These are phyloP conservation scores for Sclerodermus sp. DNA, from an alignment of 2,888 invertebrate species.

Conservation along the genomic window DNA sequence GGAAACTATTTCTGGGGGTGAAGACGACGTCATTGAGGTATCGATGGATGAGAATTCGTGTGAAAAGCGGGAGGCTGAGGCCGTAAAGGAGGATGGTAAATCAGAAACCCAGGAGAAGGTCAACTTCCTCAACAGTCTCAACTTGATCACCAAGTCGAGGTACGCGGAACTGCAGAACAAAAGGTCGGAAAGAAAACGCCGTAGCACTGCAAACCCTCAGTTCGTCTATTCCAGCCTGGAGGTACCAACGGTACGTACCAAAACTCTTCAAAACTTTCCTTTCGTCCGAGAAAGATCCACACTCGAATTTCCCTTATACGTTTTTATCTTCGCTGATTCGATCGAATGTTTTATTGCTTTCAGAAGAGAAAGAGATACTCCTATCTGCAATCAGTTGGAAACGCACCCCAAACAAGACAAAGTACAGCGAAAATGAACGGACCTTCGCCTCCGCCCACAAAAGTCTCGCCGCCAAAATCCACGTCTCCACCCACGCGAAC, in stretches of 20 bases:
- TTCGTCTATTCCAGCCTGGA: slow-evolving; percentile 60
- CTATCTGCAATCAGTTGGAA: slow-evolving; percentile 58
- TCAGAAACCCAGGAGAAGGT: slow-evolving; percentile 42
- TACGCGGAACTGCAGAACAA: slow-evolving; percentile 61
- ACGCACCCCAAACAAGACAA: slow-evolving; percentile 61
- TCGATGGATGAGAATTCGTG: slow-evolving; percentile 36
- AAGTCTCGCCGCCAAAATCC: slow-evolving; percentile 32
- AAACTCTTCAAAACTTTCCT: too few species aligned
- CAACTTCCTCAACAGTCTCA: slow-evolving; percentile 57
- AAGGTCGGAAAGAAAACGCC: slow-evolving; percentile 60
- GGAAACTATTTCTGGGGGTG: slow-evolving; percentile 43
- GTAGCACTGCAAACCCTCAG: slow-evolving; percentile 63
- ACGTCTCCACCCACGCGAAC: slow-evolving; percentile 34
- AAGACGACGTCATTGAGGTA: slow-evolving; percentile 45
- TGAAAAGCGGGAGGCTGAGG: slow-evolving; percentile 32
- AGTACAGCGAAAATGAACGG: slow-evolving; percentile 51
- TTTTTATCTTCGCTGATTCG: too few species aligned
- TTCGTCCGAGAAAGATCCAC: too few species aligned
- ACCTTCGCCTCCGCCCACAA: slow-evolving; percentile 47
- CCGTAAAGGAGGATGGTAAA: slow-evolving; percentile 21
- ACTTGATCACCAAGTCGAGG: slow-evolving; percentile 59
- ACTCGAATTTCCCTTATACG: too few species aligned
- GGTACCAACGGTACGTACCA: background rate
- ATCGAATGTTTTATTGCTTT: too few species aligned
- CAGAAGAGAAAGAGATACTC: slow-evolving; percentile 61